A percentile compares a stretch with the other conserved stretches of the same genome.
These are phyloP conservation scores for Phainopepla nitens DNA, from an alignment of 2,113 vertebrate genomes.

Conservation along the genomic window DNA sequence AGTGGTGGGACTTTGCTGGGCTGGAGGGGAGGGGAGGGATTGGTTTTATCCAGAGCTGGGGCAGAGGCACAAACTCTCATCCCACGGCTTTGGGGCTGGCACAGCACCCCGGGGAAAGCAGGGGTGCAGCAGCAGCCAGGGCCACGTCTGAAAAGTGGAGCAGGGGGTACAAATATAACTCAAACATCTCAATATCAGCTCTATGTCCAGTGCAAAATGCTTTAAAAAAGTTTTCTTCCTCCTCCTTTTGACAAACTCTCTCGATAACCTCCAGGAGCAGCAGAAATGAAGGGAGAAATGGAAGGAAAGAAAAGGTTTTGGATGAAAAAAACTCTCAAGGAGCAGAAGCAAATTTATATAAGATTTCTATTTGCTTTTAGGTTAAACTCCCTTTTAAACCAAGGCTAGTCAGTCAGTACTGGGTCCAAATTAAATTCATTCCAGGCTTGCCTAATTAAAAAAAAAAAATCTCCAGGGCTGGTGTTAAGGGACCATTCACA, in stretches of 20 bases:
- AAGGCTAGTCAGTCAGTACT: background rate
- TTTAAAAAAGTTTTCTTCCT: background rate
- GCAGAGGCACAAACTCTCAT: background rate
- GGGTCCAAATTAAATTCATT: conserved; percentile 16
- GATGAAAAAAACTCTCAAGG: background rate
- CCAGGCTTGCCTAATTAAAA: background rate
- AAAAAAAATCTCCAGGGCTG: background rate
- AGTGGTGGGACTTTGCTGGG: background rate
- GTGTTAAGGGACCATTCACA: background rate
- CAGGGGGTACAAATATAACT: background rate
- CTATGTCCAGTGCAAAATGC: background rate
- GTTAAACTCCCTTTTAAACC: conserved; percentile 5
- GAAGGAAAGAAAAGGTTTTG: background rate
- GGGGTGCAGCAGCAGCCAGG: background rate
- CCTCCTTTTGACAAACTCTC: background rate
- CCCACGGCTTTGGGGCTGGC: background rate
- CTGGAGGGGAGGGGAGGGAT: background rate
- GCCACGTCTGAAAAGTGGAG: background rate
- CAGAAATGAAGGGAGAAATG: background rate
- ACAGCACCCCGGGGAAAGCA: background rate
- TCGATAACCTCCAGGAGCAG: background rate
- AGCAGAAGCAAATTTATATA: background rate
- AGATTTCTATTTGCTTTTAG: conserved; percentile 18
- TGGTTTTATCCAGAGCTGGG: background rate
- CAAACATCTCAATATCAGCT: background rate